Evolutionary conservation across 2,888 invertebrate species (phyloP).

Genomic region (Acrocera orbiculus): DNA sequence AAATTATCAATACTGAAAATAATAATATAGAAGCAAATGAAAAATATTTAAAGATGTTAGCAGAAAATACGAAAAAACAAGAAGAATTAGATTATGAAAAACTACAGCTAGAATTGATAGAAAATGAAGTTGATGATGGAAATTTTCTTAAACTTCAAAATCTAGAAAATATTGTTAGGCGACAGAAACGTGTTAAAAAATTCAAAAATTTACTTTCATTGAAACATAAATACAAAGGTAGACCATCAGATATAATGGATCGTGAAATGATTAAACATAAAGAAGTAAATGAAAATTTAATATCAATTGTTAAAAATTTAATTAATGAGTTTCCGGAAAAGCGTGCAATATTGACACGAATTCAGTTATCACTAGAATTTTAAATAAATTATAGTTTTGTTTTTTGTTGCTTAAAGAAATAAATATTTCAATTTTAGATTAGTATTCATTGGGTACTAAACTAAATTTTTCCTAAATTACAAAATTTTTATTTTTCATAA

Average conservation of each 20-base stretch:
- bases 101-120: slow-evolving; percentile 19
- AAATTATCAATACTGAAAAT: slow-evolving; percentile 19
- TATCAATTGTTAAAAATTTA: slow-evolving; percentile 38
- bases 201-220: slow-evolving; percentile 39
- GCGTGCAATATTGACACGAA: slow-evolving; percentile 28
- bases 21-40: slow-evolving; percentile 17
- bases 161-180: slow-evolving; percentile 42
- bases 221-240: slow-evolving; percentile 31
- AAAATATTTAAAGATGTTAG: slow-evolving; percentile 17
- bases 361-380: slow-evolving; percentile 39
- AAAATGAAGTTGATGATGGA: slow-evolving; percentile 29
- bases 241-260: slow-evolving; percentile 29
- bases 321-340: slow-evolving; percentile 43
- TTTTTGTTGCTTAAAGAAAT: too few relatives aligned
- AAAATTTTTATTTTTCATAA: too few relatives aligned
- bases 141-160: slow-evolving; percentile 27
- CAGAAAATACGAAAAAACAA: slow-evolving; percentile 17
- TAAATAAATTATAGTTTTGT: too few relatives aligned
- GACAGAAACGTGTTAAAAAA: slow-evolving; percentile 52
- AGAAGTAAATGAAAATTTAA: slow-evolving; percentile 39
- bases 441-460: too few relatives aligned
- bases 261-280: slow-evolving; percentile 40
- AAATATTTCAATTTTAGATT: too few relatives aligned
- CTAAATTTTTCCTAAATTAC: too few relatives aligned
- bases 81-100: slow-evolving; percentile 19